Conservation (phyloP, 2,797 vertebrate species). For the Crocodylus rhombifer region DNA sequence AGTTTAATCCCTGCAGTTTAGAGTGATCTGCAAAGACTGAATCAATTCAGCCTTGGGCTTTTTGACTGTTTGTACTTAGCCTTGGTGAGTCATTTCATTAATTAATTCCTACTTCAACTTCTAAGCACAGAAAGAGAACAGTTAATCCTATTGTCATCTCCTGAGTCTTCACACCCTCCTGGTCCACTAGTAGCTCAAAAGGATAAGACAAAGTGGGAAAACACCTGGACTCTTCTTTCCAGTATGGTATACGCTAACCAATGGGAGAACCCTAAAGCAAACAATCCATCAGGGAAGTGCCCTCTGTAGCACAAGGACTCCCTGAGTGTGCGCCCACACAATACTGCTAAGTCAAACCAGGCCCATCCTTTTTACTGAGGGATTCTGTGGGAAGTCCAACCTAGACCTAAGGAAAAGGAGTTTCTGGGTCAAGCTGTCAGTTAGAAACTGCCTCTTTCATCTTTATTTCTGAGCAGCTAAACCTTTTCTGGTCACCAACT, state of each 20-base stretch:
- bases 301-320: neutral
- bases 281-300: neutral
- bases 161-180: conserved; percentile 18
- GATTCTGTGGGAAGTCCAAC: neutral
- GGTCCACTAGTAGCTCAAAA: neutral
- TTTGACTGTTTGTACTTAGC: too few relatives aligned
- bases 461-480: neutral
- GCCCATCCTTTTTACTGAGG: neutral
- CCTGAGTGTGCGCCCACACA: neutral
- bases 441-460: neutral
- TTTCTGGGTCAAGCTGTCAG: neutral
- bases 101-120: conserved; percentile 41
- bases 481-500: neutral
- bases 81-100: conserved; percentile 50
- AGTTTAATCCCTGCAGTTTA: too few relatives aligned
- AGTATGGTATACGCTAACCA: neutral
- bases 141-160: conserved; percentile 41
- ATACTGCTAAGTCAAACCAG: too few relatives aligned
- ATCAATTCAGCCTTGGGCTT: too few relatives aligned
- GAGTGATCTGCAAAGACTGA: too few relatives aligned
- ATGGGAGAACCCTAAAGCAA: neutral
- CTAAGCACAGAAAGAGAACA: neutral
- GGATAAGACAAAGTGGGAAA: neutral
- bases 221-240: conserved; percentile 29
- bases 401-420: neutral